phyloP scores from a whole-genome alignment of 2,113 vertebrate species.

The Aleadryas rufinucha region DNA sequence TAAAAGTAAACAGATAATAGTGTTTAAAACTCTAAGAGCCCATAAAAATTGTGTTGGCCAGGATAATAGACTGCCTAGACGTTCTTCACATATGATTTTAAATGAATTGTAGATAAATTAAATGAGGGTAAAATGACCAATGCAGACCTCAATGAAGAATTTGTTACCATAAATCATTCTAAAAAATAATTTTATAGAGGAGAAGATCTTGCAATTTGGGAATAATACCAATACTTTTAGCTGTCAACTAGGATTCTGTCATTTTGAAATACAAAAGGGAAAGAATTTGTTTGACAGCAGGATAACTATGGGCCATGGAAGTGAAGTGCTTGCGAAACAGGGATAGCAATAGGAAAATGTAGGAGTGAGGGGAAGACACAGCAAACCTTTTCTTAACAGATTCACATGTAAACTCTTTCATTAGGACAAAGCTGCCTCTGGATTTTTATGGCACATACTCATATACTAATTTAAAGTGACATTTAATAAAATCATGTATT shows the following conservation, averaged over 20 bases:
- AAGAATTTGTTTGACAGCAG: not conserved
- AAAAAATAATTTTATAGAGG: not conserved
- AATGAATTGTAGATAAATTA: not conserved
- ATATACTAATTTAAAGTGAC: not conserved
- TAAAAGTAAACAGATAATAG: not conserved
- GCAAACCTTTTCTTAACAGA: not conserved
- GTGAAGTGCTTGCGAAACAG: not conserved
- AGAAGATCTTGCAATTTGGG: not conserved
- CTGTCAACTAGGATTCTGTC: not conserved
- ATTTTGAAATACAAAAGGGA: not conserved
- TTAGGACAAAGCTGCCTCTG: not conserved
- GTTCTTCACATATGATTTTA: not conserved
- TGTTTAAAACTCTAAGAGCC: not conserved
- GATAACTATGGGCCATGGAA: not conserved
- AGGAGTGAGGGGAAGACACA: accelerated
- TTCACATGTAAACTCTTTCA: not conserved
- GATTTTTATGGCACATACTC: not conserved
- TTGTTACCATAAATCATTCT: not conserved
- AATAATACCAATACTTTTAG: not conserved
- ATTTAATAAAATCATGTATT: not conserved
- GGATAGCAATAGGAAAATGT: not conserved
- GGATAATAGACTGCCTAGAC: not conserved
- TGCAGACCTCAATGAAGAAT: not conserved
- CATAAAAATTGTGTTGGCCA: not conserved
- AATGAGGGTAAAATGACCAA: not conserved